Evolutionary conservation across 92 coral and sea anemone genomes (phyloP), one percentile per base, ranked within the genome.

Genomic region (Pocillopora meandrina): DNA sequence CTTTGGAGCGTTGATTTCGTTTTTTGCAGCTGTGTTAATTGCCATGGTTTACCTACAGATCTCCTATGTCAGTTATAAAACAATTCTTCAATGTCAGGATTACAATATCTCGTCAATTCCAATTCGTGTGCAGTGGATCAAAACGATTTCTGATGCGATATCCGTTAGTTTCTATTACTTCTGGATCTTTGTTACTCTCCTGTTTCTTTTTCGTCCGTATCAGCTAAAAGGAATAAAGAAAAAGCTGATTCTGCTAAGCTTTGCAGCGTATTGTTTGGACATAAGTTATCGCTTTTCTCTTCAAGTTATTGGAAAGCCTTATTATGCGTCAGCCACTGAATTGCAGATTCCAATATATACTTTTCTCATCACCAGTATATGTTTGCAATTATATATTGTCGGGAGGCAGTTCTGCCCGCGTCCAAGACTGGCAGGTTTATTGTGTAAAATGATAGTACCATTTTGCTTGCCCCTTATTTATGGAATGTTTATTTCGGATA

Each of bases 181-280:
- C 18, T 68, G 73, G 73, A 0, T 68, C 20, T 34, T 68, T 34
- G 73, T 68, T 2, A 68, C 33, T 15, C 20, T 68, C 18, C 35
- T 68, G 35, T 68, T 68, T 26, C 73, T 68, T 34, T 68, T 68
- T 21, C 73, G 73, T 68, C 73, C 73, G 1, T 68, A 68, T 33
- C 73, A 68, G 47, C 31, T 68, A 0, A 68, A 68, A 33, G 73
- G 73, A 31, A 33, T 68, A 19, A 26, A 26, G 73, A 68, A 12
- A 23, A 68, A 34, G 13, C 55, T 68, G 19, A 36, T 68, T 19
- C n/a, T 68, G 9, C 55, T 68, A 12, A 13, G 36, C 35, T 33
- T 33, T 19, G 31, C 35, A 9, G 73, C 55, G 10, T 68, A 68
- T 15, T 68, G 47, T 68, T 34, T 33, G 20, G 73, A 68, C 73